Conservation (phyloP, 2,797 vertebrate genomes). For the Mionectes olivaceus region DNA sequence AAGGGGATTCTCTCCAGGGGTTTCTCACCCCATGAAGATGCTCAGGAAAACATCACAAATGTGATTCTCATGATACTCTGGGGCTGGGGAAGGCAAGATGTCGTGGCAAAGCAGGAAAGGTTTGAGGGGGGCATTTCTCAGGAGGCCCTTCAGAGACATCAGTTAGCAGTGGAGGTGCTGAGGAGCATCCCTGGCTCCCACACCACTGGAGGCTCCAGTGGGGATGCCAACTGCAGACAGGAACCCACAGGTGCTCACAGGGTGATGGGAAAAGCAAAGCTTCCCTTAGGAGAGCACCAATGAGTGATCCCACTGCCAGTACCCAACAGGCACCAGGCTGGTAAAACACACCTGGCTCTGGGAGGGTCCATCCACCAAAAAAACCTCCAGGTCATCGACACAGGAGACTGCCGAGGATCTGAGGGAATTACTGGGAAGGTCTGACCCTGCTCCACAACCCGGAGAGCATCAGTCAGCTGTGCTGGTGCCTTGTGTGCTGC, state of each 20-base stretch:
- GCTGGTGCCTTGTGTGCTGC: rapidly evolving
- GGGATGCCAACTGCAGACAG: not conserved
- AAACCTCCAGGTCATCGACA: not conserved
- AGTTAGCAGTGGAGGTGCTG: not conserved
- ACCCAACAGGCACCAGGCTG: not conserved
- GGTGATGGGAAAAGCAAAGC: not conserved
- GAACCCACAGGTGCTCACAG: rapidly evolving
- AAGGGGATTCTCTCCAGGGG: not conserved
- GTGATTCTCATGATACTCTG: not conserved
- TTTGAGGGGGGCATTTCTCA: not conserved
- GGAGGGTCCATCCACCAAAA: not conserved
- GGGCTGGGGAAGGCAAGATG: not conserved
- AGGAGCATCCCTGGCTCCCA: not conserved
- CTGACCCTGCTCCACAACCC: not conserved
- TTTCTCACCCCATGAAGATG: not conserved
- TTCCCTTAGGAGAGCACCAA: not conserved
- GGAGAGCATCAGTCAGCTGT: not conserved
- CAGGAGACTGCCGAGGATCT: not conserved
- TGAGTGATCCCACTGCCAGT: not conserved
- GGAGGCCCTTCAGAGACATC: rapidly evolving
- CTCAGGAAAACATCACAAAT: not conserved
- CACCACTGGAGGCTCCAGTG: rapidly evolving
- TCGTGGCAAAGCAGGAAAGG: not conserved
- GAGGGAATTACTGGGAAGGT: not conserved
- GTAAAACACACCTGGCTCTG: not conserved